These are phyloP conservation scores for Pararge aegeria DNA, from an alignment of 1,140 invertebrate genomes.

Conservation along the genomic window DNA sequence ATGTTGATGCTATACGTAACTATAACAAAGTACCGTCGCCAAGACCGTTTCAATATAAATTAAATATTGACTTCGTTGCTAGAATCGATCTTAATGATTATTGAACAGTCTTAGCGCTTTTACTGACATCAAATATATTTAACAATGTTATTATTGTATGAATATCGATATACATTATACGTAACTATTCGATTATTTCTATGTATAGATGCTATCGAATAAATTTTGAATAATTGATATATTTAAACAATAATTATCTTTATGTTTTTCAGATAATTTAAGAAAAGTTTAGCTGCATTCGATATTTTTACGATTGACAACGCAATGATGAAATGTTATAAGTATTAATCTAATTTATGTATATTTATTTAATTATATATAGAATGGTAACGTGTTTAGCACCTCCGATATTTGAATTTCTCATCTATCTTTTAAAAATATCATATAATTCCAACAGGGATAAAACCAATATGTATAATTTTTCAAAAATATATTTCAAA, in stretches of 20 bases:
- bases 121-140: conserved; percentile 11
- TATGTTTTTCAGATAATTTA: background rate
- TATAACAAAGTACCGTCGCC: conserved; percentile 31
- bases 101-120: conserved; percentile 19
- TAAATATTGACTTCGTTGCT: conserved; percentile 27
- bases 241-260: background rate
- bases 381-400: conserved; percentile 68
- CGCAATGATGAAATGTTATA: background rate
- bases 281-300: background rate
- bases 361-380: conserved; percentile 9
- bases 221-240: background rate
- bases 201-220: background rate
- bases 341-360: conserved; percentile 2
- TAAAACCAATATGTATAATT: background rate
- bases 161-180: background rate
- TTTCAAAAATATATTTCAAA: background rate
- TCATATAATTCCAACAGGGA: background rate
- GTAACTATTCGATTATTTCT: background rate
- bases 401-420: conserved; percentile 57
- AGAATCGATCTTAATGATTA: conserved; percentile 8
- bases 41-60: conserved; percentile 28
- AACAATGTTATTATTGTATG: background rate
- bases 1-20: conserved; percentile 49
- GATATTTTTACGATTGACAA: background rate
- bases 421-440: background rate